phyloP scores from a whole-genome alignment of 2,797 vertebrate species.

The Lagorchestes hirsutus region DNA sequence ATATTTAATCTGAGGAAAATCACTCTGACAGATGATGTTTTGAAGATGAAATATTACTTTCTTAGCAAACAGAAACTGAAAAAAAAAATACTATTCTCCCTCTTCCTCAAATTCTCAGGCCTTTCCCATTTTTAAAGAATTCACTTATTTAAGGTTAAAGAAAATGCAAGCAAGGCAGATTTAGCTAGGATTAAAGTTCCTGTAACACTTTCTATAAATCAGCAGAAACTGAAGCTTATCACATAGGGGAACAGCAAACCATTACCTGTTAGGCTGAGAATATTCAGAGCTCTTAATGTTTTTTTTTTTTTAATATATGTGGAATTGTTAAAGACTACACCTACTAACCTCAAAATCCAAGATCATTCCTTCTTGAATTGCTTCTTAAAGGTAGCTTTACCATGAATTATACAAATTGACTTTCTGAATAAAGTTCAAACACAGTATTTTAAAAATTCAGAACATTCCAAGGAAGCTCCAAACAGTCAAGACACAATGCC shows the following conservation, averaged over 20 bases:
- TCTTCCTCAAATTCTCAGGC: background rate
- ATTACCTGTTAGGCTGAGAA: slow-evolving; percentile 63
- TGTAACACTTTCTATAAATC: background rate
- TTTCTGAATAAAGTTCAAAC: slow-evolving; percentile 52
- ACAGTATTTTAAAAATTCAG: slow-evolving; percentile 33
- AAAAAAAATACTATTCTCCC: slow-evolving; percentile 42
- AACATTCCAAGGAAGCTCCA: slow-evolving; percentile 52
- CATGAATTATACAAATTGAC: slow-evolving; percentile 9
- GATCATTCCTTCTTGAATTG: slow-evolving; percentile 14
- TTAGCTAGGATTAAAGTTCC: slow-evolving; percentile 3
- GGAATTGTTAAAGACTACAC: background rate
- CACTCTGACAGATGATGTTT: slow-evolving; percentile 82
- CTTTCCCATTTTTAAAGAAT: slow-evolving; percentile 52
- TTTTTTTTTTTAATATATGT: background rate
- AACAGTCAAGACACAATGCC: slow-evolving; percentile 47
- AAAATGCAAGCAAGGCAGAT: slow-evolving; percentile 2
- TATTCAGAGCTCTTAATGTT: background rate
- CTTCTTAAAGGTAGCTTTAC: background rate
- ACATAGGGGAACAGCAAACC: slow-evolving; percentile 54
- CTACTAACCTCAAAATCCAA: slow-evolving; percentile 54
- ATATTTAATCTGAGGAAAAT: slow-evolving; percentile 83
- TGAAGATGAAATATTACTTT: slow-evolving; percentile 78
- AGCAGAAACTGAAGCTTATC: slow-evolving; percentile 23
- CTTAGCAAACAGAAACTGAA: slow-evolving; percentile 65
- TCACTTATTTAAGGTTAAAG: slow-evolving; percentile 60